Base-by-base conservation (phyloP, 2,888 invertebrate species). In the Synanthedon formicaeformis region DNA sequence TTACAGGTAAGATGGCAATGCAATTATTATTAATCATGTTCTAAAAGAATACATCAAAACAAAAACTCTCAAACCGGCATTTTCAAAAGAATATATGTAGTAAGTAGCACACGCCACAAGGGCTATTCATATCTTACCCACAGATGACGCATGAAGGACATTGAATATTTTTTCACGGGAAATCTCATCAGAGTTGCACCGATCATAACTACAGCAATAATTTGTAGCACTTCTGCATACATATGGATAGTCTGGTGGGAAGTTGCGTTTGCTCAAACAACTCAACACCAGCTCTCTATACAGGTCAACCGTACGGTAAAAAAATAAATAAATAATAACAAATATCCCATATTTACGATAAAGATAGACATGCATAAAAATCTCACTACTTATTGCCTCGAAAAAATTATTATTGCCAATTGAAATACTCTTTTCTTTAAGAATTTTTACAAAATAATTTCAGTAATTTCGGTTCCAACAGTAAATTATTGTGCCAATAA, bases 181-280 rank as follows among this genome's bases (percentile, higher is more conserved):
- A 67, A 70, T 67, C 67, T 69, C 83, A 73, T 75, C 74, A 59
- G 76, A 75, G 78, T 86, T 86, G 85, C 86, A 87, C 71, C 75
- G 71, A 75, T 82, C 78, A 55, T 67, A 77, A 57, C 70, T 69
- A 81, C 86, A 87, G 84, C 86, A 87, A 78, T 77, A 81, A 65
- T 70, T 70, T 71, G 75, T 73, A 63, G 73, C 62, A 56, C 69
- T 67, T 74, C 75, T 73, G 81, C 86, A 87, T 69, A 71, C 61
- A 69, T 78, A 64, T 66, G 85, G 83, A 65, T 78, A 71, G 62
- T 77, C 89, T 63, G 90, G 90, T 75, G 90, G 90, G 73, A 90
- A 88, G 70, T 88, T 86, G 70, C 73, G 75, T 75, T 72, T 78
- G 77, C 74, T 78, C 85, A 82, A 78, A 88, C 88, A 90, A 89